Evolutionary conservation across 2,888 invertebrate species (phyloP), one percentile per base, ranked within the genome.

Genomic region (Drosophila quinaria): DNA sequence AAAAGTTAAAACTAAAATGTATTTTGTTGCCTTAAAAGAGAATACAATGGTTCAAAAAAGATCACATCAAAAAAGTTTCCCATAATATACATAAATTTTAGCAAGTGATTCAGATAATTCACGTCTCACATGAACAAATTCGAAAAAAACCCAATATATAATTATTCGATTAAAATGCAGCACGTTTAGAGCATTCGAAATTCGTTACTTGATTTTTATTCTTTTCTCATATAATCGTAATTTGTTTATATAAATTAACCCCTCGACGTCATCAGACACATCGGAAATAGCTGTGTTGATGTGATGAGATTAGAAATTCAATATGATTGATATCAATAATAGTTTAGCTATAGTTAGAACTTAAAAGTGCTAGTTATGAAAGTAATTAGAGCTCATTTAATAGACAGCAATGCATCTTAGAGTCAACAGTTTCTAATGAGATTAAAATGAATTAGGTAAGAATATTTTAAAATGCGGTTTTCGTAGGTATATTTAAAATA

Each of bases 151-250:
- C 9, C 11, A 35, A 49, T 15, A 39, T 35, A 19, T 31, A 25
- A 47, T 11, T 52, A 25, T 52, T 29, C 37, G 46, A 52, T 56
- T 75, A 39, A 50, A 62, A 44, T 52, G 70, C 37, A 37, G n/a
- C 62, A 71, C 65, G 46, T 19, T 15, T 10, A 74, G 77, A 65
- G 72, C 74, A 77, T 75, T 77, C 54, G n/a, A 55, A 13, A 77
- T 66, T 56, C 78, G 78, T 52, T 37, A 33, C 19, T 11, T 35
- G 9, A 9, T n/a, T 33, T 1, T 17, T 22, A 6, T 22, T 17
- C 15, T 71, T 42, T 33, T 56, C 31, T 37, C 41, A 54, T 35
- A 41, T 8, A 22, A 22, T n/a, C 55, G 35, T n/a, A 59, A 49
- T 44, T 61, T 31, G 61, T 55, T 76, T 76, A 78, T 44, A 78